A percentile compares a stretch with the other conserved stretches of the same genome.
These are phyloP conservation scores for Ispidina lecontei DNA, from an alignment of 2,797 vertebrate species.

Conservation along the genomic window DNA sequence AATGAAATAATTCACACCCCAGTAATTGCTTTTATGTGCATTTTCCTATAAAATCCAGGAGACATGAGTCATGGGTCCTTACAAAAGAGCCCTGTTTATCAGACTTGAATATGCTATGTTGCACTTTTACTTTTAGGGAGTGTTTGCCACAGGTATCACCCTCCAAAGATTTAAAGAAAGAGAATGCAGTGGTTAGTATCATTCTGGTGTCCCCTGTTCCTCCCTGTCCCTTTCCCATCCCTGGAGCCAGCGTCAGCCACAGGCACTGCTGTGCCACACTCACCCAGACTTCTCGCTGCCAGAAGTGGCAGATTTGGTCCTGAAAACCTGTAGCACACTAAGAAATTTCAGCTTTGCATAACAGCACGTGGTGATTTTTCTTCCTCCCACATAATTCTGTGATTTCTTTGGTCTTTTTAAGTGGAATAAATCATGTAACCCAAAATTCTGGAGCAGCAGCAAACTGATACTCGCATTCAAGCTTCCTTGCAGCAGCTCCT, in stretches of 20 bases:
- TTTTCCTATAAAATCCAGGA: slow-evolving; percentile 74
- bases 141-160: background rate
- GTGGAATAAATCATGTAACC: background rate
- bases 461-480: background rate
- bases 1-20: slow-evolving; percentile 80
- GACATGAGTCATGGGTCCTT: slow-evolving; percentile 73
- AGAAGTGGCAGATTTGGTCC: background rate
- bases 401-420: background rate
- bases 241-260: accelerated
- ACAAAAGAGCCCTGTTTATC: slow-evolving; percentile 69
- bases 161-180: background rate
- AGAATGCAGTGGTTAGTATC: accelerated
- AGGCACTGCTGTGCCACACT: background rate
- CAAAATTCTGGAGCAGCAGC: background rate
- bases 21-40: slow-evolving; percentile 80
- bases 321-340: accelerated
- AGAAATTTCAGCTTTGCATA: background rate
- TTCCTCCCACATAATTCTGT: background rate
- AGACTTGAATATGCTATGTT: background rate
- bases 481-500: background rate
- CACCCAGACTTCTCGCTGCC: accelerated
- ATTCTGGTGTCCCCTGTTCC: background rate
- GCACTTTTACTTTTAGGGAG: background rate
- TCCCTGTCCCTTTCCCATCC: accelerated
- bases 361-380: accelerated